Percentiles rank a stretch among this genome's conserved stretches.
Evolutionary conservation across 2,113 vertebrate species (phyloP).

Genomic region (Ahaetulla prasina): DNA sequence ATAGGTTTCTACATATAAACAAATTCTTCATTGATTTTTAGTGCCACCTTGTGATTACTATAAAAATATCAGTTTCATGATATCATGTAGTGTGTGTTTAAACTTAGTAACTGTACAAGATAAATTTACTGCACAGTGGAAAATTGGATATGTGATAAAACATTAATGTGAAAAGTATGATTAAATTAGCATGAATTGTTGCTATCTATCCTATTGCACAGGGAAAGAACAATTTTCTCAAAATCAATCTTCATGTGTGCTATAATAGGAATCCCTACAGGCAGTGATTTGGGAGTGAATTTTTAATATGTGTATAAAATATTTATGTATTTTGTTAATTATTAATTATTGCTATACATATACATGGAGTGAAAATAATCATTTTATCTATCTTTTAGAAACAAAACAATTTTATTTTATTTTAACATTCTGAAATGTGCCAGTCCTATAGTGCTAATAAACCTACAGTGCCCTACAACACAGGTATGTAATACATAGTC

Average conservation of each 20-base stretch:
- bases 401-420: conserved; percentile 94
- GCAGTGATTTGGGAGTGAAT: background rate
- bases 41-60: conserved; percentile 66
- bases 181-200: background rate
- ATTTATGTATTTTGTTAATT: background rate
- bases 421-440: conserved; percentile 93
- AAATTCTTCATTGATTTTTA: conserved; percentile 53
- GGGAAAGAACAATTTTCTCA: background rate
- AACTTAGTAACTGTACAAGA: accelerated
- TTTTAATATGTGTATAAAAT: background rate
- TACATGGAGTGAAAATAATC: background rate
- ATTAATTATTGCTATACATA: background rate
- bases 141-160: background rate
- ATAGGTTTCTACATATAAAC: background rate
- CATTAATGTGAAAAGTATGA: background rate
- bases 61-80: conserved; percentile 28
- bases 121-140: background rate
- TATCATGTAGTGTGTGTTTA: background rate
- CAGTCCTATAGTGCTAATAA: conserved; percentile 83
- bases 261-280: background rate
- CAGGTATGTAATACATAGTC: conserved; percentile 76
- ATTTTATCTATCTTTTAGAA: conserved; percentile 71
- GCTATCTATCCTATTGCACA: background rate
- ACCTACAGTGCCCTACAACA: conserved; percentile 93
- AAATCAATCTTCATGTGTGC: background rate